Conservation (phyloP, 2,113 vertebrate species). For the Penelope pileata region DNA sequence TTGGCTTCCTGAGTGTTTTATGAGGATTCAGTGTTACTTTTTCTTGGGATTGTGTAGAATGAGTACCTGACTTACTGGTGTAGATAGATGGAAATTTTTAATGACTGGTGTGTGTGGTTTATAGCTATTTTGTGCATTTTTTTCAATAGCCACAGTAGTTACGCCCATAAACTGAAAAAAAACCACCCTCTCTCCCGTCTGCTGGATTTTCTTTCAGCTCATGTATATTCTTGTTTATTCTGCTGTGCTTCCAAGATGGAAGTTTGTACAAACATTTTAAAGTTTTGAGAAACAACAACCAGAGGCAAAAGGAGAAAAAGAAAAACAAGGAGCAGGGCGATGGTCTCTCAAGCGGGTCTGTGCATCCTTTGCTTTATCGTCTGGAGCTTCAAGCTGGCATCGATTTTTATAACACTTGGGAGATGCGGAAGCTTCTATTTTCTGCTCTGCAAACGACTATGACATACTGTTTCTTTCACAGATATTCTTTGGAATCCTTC, state of each 20-base stretch:
- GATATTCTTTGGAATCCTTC: constrained; percentile 5
- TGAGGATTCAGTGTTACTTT: background rate
- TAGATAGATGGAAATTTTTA: background rate
- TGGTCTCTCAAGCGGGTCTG: background rate
- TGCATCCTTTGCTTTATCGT: background rate
- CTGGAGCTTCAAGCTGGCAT: background rate
- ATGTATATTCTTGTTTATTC: constrained; percentile 67
- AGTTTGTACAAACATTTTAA: constrained; percentile 69
- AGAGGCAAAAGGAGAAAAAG: constrained; percentile 45
- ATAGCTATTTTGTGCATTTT: constrained; percentile 13
- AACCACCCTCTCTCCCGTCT: constrained; percentile 34
- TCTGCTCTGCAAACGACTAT: background rate
- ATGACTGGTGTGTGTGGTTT: background rate
- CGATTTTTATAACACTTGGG: background rate
- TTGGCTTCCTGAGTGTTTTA: background rate
- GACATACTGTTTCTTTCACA: background rate
- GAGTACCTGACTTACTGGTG: background rate
- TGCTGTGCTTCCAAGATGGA: constrained; percentile 59
- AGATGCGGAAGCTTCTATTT: background rate
- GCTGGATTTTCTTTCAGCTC: constrained; percentile 23
- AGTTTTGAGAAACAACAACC: constrained; percentile 56
- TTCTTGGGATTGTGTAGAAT: background rate
- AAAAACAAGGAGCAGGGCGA: background rate
- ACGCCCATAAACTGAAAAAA: background rate
- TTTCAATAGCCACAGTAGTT: constrained; percentile 24